phyloP scores from a whole-genome alignment of 2,113 vertebrate species.

The Hyla sarda region DNA sequence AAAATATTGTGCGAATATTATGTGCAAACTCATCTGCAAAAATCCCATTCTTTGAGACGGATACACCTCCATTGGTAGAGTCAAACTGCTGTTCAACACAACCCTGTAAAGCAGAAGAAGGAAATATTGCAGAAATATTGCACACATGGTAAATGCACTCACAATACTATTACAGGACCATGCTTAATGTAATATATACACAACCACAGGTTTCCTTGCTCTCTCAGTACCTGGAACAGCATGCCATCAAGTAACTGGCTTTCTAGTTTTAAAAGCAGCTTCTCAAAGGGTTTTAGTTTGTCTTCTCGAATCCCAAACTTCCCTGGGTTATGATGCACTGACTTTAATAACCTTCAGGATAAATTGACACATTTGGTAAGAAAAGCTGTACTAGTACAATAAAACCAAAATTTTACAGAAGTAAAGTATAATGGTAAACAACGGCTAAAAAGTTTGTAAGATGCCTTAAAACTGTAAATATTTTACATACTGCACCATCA shows the following conservation, averaged over 20 bases:
- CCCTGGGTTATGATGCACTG: slow-evolving; percentile 95
- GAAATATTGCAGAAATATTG: not conserved
- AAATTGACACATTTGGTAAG: not conserved
- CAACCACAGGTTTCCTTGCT: not conserved
- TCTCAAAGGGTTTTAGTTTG: slow-evolving; percentile 97
- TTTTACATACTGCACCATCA: not conserved
- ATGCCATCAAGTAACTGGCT: slow-evolving; percentile 91
- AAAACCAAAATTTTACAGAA: not conserved
- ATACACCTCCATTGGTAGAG: slow-evolving; percentile 83
- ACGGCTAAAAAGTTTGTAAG: no score
- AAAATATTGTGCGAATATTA: slow-evolving; percentile 89
- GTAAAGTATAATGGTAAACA: not conserved
- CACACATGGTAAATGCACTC: no score
- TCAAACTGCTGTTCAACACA: slow-evolving; percentile 98
- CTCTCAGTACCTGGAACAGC: slow-evolving; percentile 88
- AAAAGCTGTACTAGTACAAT: not conserved
- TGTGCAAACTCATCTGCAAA: slow-evolving; percentile 96
- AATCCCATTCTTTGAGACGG: slow-evolving; percentile 90
- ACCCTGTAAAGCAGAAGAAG: slow-evolving; percentile 74
- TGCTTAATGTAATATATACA: no score
- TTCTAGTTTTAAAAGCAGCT: slow-evolving; percentile 92
- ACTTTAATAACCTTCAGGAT: slow-evolving; percentile 87
- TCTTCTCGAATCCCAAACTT: slow-evolving; percentile 96
- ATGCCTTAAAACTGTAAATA: no score
- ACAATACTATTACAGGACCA: not conserved